phyloP scores from a whole-genome alignment of 2,888 invertebrate genomes.

The Tanaodytes sp. region DNA sequence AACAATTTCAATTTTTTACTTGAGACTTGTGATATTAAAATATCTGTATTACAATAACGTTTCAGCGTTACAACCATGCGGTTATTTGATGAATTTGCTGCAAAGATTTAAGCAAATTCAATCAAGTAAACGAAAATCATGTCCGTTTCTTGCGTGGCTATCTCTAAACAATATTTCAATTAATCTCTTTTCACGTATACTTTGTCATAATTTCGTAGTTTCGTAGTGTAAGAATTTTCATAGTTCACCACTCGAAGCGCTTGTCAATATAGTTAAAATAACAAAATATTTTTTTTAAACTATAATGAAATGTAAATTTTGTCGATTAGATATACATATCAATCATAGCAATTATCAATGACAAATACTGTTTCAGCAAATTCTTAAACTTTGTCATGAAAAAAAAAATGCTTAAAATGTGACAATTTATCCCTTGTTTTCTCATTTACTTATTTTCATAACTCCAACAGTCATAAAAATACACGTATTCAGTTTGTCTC shows the following conservation, averaged over 20 bases:
- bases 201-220: too few species aligned
- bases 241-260: slow-evolving; percentile 36
- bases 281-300: slow-evolving; percentile 26
- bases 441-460: slow-evolving; percentile 14
- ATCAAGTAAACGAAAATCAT: too few species aligned
- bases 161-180: too few species aligned
- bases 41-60: too few species aligned
- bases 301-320: background rate
- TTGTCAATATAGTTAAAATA: slow-evolving; percentile 29
- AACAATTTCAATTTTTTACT: too few species aligned
- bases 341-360: slow-evolving; percentile 13
- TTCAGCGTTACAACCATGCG: too few species aligned
- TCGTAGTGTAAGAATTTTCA: too few species aligned
- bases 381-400: slow-evolving; percentile 12
- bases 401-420: slow-evolving; percentile 30
- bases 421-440: slow-evolving; percentile 15
- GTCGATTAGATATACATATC: background rate
- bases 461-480: slow-evolving; percentile 44
- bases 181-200: too few species aligned
- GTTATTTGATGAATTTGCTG: too few species aligned
- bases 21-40: too few species aligned
- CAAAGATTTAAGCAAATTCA: too few species aligned
- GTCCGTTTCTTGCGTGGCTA: too few species aligned
- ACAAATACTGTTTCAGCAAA: slow-evolving; percentile 22
- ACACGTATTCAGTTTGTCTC: slow-evolving; percentile 24